Evolutionary conservation across 2,888 invertebrate genomes (phyloP), one percentile per base, ranked within the genome.

Genomic region (Sturmia bella): DNA sequence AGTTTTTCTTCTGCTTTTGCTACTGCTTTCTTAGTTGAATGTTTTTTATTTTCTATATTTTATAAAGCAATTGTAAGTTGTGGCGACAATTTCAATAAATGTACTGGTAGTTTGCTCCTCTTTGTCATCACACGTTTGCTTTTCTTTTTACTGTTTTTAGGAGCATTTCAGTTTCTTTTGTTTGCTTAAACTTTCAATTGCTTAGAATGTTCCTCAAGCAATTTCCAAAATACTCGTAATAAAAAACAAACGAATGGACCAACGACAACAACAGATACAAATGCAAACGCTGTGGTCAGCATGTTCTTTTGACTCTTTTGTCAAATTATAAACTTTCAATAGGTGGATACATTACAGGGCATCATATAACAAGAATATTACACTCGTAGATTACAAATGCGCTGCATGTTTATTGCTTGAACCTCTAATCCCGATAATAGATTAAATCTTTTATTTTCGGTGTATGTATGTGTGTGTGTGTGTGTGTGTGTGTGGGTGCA

Each of bases 181-280:
- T 82, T 82, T 78, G 82, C 52, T 69, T 64, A 77, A 82, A 82
- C 77, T 77, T 82, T 77, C 77, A 82, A 82, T 82, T 72, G 72
- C 48, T 74, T 64, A 48, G 66, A 70, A 70, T 70, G 48, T 21
- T 59, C 37, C 54, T 78, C 69, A 56, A 77, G 56, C 50, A 75
- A 69, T 70, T 79, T 79, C 56, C 59, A 13, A 74, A 78, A 79
- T 37, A n/a, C 39, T 74, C 15, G 39, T 24, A 41, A 17, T n/a
- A 41, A 63, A 57, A 37, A 69, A 52, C 41, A 52, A 61, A 12
- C 12, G 12, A 59, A 24, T n/a, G n/a, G n/a, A n/a, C n/a, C n/a
- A n/a, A n/a, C n/a, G n/a, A n/a, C n/a, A n/a, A n/a, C n/a, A 39
- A n/a, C 13, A n/a, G 24, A 39, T 24, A 52, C 66, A 24, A 21